Conservation (phyloP, 2,888 invertebrate species). For the Byasa hedistus region DNA sequence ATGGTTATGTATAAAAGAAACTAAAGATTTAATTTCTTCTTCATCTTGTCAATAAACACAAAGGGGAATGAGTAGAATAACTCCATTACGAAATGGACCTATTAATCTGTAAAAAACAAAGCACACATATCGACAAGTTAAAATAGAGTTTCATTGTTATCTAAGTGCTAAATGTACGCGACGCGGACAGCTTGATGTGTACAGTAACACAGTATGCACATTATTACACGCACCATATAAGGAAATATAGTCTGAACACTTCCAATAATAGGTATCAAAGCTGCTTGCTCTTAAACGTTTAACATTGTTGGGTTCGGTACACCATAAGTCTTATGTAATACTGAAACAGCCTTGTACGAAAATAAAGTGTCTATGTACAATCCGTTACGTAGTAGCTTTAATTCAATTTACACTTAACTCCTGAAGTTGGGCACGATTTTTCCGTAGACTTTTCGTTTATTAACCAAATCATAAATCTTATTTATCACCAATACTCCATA, state of each 20-base stretch:
- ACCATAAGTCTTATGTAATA: conserved; percentile 34
- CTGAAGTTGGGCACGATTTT: conserved; percentile 18
- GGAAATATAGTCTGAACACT: conserved; percentile 33
- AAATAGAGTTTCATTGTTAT: conserved; percentile 40
- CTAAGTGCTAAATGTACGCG: conserved; percentile 38
- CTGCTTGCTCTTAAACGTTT: conserved; percentile 24
- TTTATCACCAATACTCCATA: neutral
- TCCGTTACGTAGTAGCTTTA: conserved; percentile 31
- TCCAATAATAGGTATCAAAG: conserved; percentile 35
- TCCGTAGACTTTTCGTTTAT: neutral
- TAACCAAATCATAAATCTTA: neutral
- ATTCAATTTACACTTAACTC: conserved; percentile 28
- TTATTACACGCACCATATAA: conserved; percentile 25
- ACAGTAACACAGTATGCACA: conserved; percentile 26
- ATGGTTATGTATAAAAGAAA: too few relatives aligned
- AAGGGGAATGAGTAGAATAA: too few relatives aligned
- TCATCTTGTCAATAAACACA: too few relatives aligned
- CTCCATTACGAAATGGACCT: conserved; percentile 13
- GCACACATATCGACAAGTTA: conserved; percentile 27
- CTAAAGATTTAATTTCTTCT: too few relatives aligned
- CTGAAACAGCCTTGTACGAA: conserved; percentile 48
- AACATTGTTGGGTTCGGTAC: conserved; percentile 12
- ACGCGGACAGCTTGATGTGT: conserved; percentile 32
- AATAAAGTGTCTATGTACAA: conserved; percentile 37
- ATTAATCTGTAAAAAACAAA: conserved; percentile 26